These are phyloP conservation scores for Callithrix jacchus DNA, from an alignment of 2,113 vertebrate species.

Conservation along the genomic window DNA sequence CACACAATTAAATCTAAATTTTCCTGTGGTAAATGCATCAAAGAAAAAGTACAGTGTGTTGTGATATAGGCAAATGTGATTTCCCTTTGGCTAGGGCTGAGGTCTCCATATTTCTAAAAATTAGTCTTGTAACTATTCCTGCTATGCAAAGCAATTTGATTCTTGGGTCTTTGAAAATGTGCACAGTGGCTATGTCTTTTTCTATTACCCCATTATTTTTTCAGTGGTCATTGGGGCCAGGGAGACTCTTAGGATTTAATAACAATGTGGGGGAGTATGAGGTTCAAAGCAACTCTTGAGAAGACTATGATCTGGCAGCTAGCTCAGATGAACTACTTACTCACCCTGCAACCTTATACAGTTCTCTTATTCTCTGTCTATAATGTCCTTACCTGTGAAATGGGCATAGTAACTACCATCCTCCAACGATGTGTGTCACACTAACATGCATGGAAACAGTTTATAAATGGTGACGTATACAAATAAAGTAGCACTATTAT, in stretches of 20 bases:
- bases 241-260: not conserved
- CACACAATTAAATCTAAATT: constrained; percentile 63
- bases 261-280: not conserved
- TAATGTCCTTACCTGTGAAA: not conserved
- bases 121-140: not conserved
- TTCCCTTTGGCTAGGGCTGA: not conserved
- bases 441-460: not conserved
- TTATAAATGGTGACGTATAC: not conserved
- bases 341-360: not conserved
- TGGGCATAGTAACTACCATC: not conserved
- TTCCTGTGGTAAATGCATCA: constrained; percentile 17
- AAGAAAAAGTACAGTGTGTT: not conserved
- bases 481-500: not conserved
- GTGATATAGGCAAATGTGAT: not conserved
- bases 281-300: not conserved
- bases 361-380: not conserved
- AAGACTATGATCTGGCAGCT: not conserved
- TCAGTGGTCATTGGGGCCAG: not conserved
- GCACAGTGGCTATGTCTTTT: not conserved
- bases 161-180: not conserved
- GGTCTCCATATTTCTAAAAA: constrained; percentile 4
- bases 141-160: not conserved
- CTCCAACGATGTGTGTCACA: not conserved
- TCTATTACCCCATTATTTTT: not conserved
- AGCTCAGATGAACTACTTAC: not conserved